A percentile compares a stretch with the other conserved stretches of the same genome.
Conservation (phyloP, 2,888 invertebrate species). For the Punctoribates punctum region DNA sequence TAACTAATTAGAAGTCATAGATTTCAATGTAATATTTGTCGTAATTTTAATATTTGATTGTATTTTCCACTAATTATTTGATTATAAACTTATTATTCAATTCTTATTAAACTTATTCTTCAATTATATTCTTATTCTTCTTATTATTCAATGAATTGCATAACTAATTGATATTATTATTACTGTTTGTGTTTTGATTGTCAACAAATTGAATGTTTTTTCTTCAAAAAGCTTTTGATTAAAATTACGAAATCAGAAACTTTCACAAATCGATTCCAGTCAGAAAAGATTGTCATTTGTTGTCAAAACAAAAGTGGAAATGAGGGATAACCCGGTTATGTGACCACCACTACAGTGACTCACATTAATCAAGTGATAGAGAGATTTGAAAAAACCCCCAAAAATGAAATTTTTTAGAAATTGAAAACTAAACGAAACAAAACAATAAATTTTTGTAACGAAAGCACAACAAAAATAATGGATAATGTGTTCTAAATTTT, state of each 20-base stretch:
- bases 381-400: background rate
- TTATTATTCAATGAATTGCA: background rate
- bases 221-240: background rate
- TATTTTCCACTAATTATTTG: too few species aligned
- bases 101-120: background rate
- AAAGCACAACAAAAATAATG: constrained; percentile 26
- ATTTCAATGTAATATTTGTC: constrained; percentile 13
- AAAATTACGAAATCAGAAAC: too few species aligned
- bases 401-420: constrained; percentile 18
- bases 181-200: background rate
- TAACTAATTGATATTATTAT: constrained; percentile 6
- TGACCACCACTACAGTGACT: background rate
- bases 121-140: background rate
- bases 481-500: background rate
- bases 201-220: background rate
- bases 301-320: too few species aligned
- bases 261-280: too few species aligned
- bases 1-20: too few species aligned
- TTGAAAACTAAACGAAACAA: background rate
- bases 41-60: background rate
- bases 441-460: background rate
- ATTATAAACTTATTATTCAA: background rate
- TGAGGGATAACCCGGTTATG: too few species aligned
- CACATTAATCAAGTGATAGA: background rate
- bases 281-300: too few species aligned